These are phyloP conservation scores for Heliocidaris erythrogramma DNA, from an alignment of 35 echinoderm and acorn worm genomes.

Conservation along the genomic window DNA sequence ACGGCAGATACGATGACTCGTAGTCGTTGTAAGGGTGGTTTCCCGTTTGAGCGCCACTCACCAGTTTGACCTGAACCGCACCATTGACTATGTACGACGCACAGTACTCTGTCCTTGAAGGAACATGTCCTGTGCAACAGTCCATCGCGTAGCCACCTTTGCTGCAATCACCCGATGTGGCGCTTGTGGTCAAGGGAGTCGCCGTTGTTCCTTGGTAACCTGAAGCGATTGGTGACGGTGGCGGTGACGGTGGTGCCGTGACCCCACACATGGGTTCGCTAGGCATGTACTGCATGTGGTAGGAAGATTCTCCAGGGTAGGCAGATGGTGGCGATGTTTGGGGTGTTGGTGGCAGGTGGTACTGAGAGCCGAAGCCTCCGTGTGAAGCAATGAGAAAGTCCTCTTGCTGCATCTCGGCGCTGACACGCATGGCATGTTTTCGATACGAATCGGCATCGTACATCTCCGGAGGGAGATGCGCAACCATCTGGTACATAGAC, in stretches of 20 bases:
- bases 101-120: conserved; percentile 68
- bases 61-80: conserved; percentile 80
- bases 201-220: conserved; percentile 26
- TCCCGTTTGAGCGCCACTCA: conserved; percentile 50
- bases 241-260: conserved; percentile 54
- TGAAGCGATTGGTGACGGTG: conserved; percentile 52
- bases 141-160: conserved; percentile 39
- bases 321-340: conserved; percentile 74
- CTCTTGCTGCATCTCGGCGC: conserved; percentile 62
- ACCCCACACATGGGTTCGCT: conserved; percentile 36
- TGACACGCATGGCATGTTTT: conserved; percentile 72
- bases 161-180: conserved; percentile 9
- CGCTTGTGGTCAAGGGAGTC: conserved; percentile 51
- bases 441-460: conserved; percentile 86
- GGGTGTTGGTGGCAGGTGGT: conserved; percentile 68
- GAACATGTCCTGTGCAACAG: conserved; percentile 52
- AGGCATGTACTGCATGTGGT: conserved; percentile 62
- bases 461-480: conserved; percentile 90
- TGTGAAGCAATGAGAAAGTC: conserved; percentile 42
- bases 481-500: conserved; percentile 95
- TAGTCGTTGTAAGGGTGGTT: conserved; percentile 21
- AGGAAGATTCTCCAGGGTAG: conserved; percentile 45
- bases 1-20: conserved; percentile 38
- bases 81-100: conserved; percentile 81
- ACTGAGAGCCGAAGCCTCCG: conserved; percentile 41